Evolutionary conservation across 2,113 vertebrate species (phyloP).

Genomic region (Promerops cafer): DNA sequence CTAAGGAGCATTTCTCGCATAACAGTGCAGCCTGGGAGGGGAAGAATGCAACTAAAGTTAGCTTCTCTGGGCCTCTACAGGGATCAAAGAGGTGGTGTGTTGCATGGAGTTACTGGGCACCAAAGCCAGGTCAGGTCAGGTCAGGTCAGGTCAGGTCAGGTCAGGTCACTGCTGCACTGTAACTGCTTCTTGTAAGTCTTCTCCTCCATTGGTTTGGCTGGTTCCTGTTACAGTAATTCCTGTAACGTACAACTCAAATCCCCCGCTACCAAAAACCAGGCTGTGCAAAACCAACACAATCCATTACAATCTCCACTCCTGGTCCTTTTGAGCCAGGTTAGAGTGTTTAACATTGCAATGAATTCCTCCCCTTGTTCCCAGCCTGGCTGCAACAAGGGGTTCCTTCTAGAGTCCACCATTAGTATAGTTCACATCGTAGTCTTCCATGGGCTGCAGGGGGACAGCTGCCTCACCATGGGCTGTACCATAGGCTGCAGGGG

Average conservation of each 20-base stretch:
- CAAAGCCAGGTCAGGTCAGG: neutral
- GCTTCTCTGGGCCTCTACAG: neutral
- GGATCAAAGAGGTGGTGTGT: neutral
- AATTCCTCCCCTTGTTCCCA: neutral
- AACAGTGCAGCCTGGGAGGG: neutral
- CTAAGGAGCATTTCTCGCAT: neutral
- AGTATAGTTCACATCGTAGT: neutral
- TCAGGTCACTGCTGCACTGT: neutral
- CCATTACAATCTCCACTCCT: neutral
- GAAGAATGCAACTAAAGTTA: neutral
- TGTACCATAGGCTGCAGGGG: too few relatives aligned
- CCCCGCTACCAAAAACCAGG: neutral
- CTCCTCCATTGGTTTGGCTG: neutral
- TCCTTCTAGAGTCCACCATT: neutral
- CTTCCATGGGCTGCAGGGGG: neutral
- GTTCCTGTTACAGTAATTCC: neutral
- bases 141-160: too few relatives aligned
- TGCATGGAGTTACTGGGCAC: neutral
- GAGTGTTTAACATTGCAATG: neutral
- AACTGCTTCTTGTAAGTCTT: neutral
- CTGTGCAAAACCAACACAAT: neutral
- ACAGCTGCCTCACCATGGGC: neutral
- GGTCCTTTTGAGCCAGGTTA: neutral
- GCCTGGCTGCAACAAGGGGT: neutral
- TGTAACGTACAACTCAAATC: neutral